Conservation (phyloP, 2,888 invertebrate species). For the Mylabris sibirica region DNA sequence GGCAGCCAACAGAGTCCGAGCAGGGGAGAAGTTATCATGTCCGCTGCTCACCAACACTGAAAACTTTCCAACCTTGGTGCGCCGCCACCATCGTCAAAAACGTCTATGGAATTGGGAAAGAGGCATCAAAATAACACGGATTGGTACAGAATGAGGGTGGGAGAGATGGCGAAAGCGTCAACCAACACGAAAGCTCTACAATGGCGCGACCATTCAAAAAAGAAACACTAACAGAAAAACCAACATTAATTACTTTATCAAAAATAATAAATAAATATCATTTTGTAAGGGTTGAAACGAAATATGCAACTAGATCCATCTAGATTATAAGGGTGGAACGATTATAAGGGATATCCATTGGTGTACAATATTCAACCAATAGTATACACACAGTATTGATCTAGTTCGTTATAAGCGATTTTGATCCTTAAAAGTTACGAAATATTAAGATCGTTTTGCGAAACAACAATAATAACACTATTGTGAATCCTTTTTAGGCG, state of each 20-base stretch:
- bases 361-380: slow-evolving; percentile 39
- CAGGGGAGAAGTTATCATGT: slow-evolving; percentile 64
- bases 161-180: slow-evolving; percentile 49
- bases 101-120: slow-evolving; percentile 43
- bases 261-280: not conserved
- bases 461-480: not conserved
- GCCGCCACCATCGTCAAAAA: slow-evolving; percentile 60
- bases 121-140: slow-evolving; percentile 33
- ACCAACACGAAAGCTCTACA: slow-evolving; percentile 60
- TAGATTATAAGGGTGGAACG: slow-evolving; percentile 34
- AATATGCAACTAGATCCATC: not conserved
- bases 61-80: slow-evolving; percentile 45
- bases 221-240: not conserved
- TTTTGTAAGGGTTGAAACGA: not conserved
- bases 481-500: slow-evolving; percentile 26
- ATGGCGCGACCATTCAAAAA: slow-evolving; percentile 21
- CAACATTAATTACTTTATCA: not conserved
- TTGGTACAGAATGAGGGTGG: slow-evolving; percentile 41
- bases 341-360: slow-evolving; percentile 43
- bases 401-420: slow-evolving; percentile 27
- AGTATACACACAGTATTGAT: slow-evolving; percentile 45
- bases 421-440: slow-evolving; percentile 19
- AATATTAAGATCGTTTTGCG: slow-evolving; percentile 21
- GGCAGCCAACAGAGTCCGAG: slow-evolving; percentile 61
- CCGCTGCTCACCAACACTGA: slow-evolving; percentile 62